These are phyloP conservation scores for Nerophis ophidion DNA, from an alignment of 2,113 vertebrate genomes.

Conservation along the genomic window DNA sequence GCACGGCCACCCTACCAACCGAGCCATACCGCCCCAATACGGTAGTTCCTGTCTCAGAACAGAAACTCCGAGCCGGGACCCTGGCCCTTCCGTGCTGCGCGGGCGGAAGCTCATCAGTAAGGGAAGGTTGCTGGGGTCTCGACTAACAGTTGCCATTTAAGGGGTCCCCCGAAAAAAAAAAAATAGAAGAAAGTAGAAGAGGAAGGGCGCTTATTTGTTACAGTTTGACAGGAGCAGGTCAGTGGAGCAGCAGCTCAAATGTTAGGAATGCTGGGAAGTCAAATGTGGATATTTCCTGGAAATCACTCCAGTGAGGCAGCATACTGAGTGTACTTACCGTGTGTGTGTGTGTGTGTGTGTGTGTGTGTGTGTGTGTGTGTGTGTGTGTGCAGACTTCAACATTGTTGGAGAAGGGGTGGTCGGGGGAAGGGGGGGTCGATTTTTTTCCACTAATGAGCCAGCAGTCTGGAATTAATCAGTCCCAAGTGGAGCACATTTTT, in stretches of 20 bases:
- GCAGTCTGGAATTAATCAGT: conserved; percentile 73
- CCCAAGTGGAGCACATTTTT: conserved; percentile 70
- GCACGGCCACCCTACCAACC: too few relatives aligned
- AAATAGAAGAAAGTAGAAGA: not conserved
- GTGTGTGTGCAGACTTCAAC: conserved; percentile 5
- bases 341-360: not conserved
- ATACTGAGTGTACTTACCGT: not conserved
- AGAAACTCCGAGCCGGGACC: not conserved
- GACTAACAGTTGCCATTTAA: conserved; percentile 40
- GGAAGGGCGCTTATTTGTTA: conserved; percentile 39
- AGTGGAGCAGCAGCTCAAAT: conserved; percentile 25
- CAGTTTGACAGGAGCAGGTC: conserved; percentile 50
- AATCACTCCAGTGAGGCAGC: not conserved
- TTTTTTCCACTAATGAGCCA: conserved; percentile 73
- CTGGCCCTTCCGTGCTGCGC: conserved; percentile 24
- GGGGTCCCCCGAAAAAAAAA: conserved; percentile 29
- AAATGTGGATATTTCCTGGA: conserved; percentile 5
- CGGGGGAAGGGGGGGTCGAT: conserved; percentile 46
- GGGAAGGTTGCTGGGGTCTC: conserved; percentile 45
- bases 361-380: not conserved
- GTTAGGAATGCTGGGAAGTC: conserved; percentile 1
- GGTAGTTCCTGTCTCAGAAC: not conserved
- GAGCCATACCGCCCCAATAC: too few relatives aligned
- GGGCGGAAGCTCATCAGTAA: conserved; percentile 53
- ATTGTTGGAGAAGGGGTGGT: not conserved